These are phyloP conservation scores for Scleropages formosus DNA, from an alignment of 2,797 vertebrate genomes.

Conservation along the genomic window DNA sequence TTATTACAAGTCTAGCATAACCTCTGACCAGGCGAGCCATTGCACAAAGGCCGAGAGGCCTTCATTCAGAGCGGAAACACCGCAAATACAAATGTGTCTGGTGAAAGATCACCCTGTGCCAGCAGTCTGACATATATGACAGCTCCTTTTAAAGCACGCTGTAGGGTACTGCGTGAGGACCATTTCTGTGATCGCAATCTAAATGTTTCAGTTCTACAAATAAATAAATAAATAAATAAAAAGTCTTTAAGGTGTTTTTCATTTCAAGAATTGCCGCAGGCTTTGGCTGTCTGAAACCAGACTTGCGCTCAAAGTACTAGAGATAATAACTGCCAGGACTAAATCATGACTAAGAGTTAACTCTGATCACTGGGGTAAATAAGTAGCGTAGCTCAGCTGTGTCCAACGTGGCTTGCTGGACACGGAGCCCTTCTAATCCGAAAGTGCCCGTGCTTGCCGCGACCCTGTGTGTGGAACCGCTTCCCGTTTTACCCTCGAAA, in stretches of 20 bases:
- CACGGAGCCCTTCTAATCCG: constrained; percentile 8
- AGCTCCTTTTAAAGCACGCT: too few species aligned
- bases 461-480: not conserved
- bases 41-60: constrained; percentile 20
- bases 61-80: not conserved
- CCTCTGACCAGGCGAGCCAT: constrained; percentile 34
- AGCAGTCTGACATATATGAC: too few species aligned
- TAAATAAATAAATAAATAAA: not conserved
- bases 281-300: constrained; percentile 1
- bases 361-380: constrained; percentile 27
- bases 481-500: not conserved
- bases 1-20: constrained; percentile 39
- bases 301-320: not conserved
- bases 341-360: constrained; percentile 30
- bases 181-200: not conserved
- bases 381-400: constrained; percentile 8
- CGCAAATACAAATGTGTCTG: too few species aligned
- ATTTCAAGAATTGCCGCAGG: not conserved
- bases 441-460: not conserved
- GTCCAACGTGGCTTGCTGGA: not conserved
- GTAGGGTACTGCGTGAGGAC: not conserved
- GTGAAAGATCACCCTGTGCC: not conserved
- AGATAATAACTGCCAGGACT: constrained; percentile 26
- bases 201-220: not conserved
- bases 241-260: not conserved